Conservation (phyloP, 2,797 vertebrate genomes). For the Muscicapa comitata region DNA sequence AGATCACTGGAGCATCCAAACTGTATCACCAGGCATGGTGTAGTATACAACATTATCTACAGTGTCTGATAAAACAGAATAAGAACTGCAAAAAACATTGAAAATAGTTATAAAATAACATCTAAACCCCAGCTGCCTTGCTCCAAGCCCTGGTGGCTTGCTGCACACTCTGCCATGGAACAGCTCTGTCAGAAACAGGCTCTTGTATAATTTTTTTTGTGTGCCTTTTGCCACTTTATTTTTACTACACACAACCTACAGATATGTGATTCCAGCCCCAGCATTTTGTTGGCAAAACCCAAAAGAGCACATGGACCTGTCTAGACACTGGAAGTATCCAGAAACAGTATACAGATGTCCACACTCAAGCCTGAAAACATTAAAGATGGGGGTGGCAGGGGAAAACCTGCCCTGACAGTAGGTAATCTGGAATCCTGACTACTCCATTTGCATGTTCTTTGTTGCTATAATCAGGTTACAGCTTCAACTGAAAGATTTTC, state of each 20-base stretch:
- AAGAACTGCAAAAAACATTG: not conserved
- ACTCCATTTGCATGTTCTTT: not conserved
- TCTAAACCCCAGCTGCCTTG: not conserved
- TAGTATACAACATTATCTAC: not conserved
- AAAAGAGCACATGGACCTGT: constrained; percentile 18
- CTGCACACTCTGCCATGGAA: fast-evolving
- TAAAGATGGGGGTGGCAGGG: not conserved
- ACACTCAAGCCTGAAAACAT: not conserved
- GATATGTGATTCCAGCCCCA: not conserved
- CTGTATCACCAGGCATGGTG: not conserved
- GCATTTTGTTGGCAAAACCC: not conserved
- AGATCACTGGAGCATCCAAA: not conserved
- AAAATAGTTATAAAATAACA: not conserved
- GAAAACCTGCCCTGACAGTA: not conserved
- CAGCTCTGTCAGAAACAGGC: not conserved
- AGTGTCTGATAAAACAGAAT: not conserved
- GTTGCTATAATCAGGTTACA: not conserved
- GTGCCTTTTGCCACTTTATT: not conserved
- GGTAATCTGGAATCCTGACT: not conserved
- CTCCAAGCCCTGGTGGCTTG: not conserved
- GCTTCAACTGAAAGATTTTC: not conserved
- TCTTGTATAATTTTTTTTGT: not conserved
- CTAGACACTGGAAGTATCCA: constrained; percentile 11
- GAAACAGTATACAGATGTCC: constrained; percentile 19
- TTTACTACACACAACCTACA: not conserved